Evolutionary conservation across 2,888 invertebrate genomes (phyloP), one percentile per base, ranked within the genome.

Genomic region (Oscheius myriophilus): DNA sequence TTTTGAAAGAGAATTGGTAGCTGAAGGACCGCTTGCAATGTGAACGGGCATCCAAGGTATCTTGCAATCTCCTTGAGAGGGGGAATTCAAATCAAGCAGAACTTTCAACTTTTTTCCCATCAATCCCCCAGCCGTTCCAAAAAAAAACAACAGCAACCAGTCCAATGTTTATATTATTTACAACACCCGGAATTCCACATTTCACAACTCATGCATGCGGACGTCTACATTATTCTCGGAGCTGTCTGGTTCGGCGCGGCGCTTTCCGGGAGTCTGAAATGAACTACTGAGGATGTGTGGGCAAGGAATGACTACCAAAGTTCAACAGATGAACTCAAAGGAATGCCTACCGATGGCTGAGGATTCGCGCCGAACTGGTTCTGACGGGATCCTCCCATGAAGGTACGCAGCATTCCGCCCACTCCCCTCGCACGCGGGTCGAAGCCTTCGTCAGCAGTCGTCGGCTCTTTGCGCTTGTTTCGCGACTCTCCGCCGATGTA

Each of bases 371-470:
- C 57, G 57, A 7, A 26, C 49, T 49, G 39, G n/a, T 49, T 25
- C 39, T 39, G 39, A 9, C 49, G 18, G 16, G 18, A 25, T n/a
- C 58, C 64, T 25, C 64, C 53, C 16, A 57, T 53, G 41, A 67
- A 62, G n/a, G 63, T 67, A 1, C 70, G 52, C n/a, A 67, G 62
- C 59, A 62, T 67, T 26, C 67, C 45, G 18, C 51, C 26, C 41
- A 67, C 63, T n/a, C 67, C 67, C 26, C 67, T 62, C 21, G 49
- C 16, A 6, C 63, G 21, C 6, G 53, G 39, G 45, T 62, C 58
- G 23, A 72, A 67, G 39, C 70, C 67, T 14, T 67, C 72, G 4
- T 53, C 52, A 14, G 66, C 53, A 23, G 66, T 14, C 0, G 65
- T 39, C 0, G 67, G 49, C 23, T 72, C 70, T 67, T 61, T 61